Conservation (phyloP, 1,140 invertebrate genomes). For the Atta cephalotes region DNA sequence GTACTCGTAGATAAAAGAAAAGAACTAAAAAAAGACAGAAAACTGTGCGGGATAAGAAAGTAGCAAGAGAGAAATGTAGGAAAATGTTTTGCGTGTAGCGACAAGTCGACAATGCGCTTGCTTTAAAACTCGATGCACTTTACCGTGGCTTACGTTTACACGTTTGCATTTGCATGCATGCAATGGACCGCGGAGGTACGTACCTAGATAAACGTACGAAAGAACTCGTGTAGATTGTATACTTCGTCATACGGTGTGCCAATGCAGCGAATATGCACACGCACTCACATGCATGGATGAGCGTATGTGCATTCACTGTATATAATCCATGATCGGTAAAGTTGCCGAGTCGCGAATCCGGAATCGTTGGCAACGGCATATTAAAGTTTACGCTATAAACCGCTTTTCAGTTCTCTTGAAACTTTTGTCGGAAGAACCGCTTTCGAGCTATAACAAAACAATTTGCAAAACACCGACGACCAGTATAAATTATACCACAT, state of each 20-base stretch:
- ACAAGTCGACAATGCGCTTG: conserved; percentile 49
- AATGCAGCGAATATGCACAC: not conserved
- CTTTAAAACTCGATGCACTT: conserved; percentile 55
- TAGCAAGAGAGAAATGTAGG: not conserved
- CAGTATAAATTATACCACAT: not conserved
- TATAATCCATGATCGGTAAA: conserved; percentile 41
- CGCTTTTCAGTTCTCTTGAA: conserved; percentile 5
- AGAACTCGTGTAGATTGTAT: conserved; percentile 24
- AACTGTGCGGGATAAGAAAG: conserved; percentile 27
- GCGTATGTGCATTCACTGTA: not conserved
- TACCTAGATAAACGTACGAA: conserved; percentile 50
- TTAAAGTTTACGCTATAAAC: conserved; percentile 41
- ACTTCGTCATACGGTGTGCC: conserved; percentile 32
- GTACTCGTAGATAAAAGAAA: conserved; percentile 7
- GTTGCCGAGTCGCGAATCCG: conserved; percentile 23
- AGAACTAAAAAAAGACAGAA: not conserved
- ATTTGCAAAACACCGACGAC: not conserved
- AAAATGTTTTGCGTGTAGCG: conserved; percentile 25
- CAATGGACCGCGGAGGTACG: conserved; percentile 38
- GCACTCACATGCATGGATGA: not conserved
- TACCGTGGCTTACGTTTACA: conserved; percentile 33
- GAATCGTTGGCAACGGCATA: conserved; percentile 22
- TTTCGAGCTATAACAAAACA: conserved; percentile 13
- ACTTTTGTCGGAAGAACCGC: conserved; percentile 29
- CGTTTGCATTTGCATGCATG: conserved; percentile 54